A percentile compares a stretch with the other conserved stretches of the same genome.
Evolutionary conservation across 1,140 invertebrate genomes (phyloP).

Genomic region (Sminthurides bifidus): DNA sequence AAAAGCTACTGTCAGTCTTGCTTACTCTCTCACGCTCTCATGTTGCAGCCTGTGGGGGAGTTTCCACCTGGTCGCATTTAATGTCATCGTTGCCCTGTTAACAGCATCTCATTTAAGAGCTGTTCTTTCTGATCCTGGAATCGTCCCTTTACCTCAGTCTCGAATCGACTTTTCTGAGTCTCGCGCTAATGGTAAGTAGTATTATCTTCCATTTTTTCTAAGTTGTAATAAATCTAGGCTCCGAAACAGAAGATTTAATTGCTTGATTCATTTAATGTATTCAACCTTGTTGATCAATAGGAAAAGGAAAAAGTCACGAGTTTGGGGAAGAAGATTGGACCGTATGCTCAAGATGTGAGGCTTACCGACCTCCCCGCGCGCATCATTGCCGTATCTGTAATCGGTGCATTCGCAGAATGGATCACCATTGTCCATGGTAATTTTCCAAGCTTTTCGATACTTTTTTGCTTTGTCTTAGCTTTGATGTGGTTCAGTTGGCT

Average conservation of each 20-base stretch:
- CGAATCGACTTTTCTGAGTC: slow-evolving; percentile 76
- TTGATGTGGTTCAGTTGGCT: too few relatives aligned
- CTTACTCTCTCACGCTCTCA: too few relatives aligned
- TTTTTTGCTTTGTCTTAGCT: too few relatives aligned
- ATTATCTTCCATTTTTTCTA: not conserved
- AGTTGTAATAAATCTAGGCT: not conserved
- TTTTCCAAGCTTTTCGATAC: slow-evolving; percentile 4
- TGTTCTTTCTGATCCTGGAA: slow-evolving; percentile 77
- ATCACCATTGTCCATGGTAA: slow-evolving; percentile 79
- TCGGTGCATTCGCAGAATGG: slow-evolving; percentile 74
- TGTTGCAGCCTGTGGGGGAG: slow-evolving; percentile 74
- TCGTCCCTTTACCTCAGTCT: slow-evolving; percentile 67
- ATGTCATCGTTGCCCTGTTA: slow-evolving; percentile 48
- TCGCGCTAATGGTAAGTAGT: slow-evolving; percentile 38
- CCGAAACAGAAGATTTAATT: not conserved
- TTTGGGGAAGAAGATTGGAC: slow-evolving; percentile 54
- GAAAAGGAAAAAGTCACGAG: slow-evolving; percentile 9
- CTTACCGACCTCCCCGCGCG: slow-evolving; percentile 67
- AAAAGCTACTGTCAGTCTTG: slow-evolving; percentile 5
- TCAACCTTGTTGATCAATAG: not conserved
- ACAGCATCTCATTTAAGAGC: slow-evolving; percentile 46
- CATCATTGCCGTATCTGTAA: slow-evolving; percentile 84
- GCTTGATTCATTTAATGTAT: slow-evolving; percentile 1
- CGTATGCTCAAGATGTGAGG: slow-evolving; percentile 70
- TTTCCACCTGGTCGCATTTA: slow-evolving; percentile 68